A percentile compares a stretch with the other conserved stretches of the same genome.
These are phyloP conservation scores for Darevskia mixta DNA, from an alignment of 2,797 vertebrate species.

Conservation along the genomic window DNA sequence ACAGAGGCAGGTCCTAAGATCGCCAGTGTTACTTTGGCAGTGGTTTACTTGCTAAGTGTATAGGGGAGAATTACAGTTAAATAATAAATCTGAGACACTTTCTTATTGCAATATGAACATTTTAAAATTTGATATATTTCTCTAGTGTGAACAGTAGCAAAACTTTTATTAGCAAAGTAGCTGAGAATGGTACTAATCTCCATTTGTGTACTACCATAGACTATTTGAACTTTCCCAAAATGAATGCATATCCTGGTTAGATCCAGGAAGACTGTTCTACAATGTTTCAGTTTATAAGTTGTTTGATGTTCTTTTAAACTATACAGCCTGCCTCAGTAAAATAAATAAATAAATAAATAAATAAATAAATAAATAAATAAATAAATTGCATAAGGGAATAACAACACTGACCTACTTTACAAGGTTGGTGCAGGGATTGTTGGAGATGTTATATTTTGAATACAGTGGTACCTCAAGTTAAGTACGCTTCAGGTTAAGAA, in stretches of 20 bases:
- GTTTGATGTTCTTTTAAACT: background rate
- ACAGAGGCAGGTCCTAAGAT: constrained; percentile 68
- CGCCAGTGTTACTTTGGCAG: constrained; percentile 75
- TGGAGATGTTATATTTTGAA: background rate
- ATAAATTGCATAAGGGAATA: no score
- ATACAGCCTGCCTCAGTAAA: no score
- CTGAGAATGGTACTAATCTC: background rate
- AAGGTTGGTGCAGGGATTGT: background rate
- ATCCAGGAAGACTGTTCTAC: background rate
- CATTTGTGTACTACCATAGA: background rate
- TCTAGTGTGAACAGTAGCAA: background rate
- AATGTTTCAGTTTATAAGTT: background rate
- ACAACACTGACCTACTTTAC: background rate
- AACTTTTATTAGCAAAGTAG: background rate
- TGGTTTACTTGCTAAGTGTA: constrained; percentile 69
- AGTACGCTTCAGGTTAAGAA: no score
- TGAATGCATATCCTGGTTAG: background rate
- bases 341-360: no score
- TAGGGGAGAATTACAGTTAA: constrained; percentile 46
- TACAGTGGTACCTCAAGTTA: background rate
- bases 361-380: background rate
- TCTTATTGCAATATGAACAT: background rate
- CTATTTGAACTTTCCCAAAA: background rate
- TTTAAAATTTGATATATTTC: background rate
- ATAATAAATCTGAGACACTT: background rate